phyloP scores from a whole-genome alignment of 2,888 invertebrate genomes.

The Therioaphis trifolii region DNA sequence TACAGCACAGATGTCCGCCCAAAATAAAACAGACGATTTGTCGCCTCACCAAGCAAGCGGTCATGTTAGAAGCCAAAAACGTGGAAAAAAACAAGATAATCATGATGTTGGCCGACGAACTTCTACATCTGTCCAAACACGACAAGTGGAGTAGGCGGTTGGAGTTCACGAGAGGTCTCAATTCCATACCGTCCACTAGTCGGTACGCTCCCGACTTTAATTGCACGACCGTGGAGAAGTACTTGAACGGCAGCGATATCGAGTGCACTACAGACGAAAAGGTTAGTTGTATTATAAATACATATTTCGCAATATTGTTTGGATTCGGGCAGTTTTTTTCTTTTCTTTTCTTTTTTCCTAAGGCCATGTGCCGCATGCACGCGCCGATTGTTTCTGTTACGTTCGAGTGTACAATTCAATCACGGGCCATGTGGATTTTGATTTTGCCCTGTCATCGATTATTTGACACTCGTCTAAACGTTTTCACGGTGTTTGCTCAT shows the following conservation, averaged over 20 bases:
- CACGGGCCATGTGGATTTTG: not conserved
- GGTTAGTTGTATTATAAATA: slow-evolving; percentile 5
- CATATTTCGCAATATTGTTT: not conserved
- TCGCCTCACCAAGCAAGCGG: slow-evolving; percentile 45
- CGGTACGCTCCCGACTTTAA: slow-evolving; percentile 65
- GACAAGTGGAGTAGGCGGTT: slow-evolving; percentile 62
- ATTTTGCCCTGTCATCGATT: not conserved
- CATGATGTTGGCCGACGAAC: slow-evolving; percentile 65
- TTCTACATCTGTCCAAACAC: slow-evolving; percentile 63
- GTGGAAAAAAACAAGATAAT: slow-evolving; percentile 65
- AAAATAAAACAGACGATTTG: slow-evolving; percentile 31
- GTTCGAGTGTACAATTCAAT: too few species aligned
- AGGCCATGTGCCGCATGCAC: not conserved
- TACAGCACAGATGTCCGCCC: not conserved
- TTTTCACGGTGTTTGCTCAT: not conserved
- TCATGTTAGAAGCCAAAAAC: slow-evolving; percentile 60
- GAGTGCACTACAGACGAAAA: slow-evolving; percentile 48
- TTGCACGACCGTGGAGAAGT: slow-evolving; percentile 64
- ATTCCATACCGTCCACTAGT: slow-evolving; percentile 52
- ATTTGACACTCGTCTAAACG: not conserved
- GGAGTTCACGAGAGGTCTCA: slow-evolving; percentile 55
- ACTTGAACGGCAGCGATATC: slow-evolving; percentile 62
- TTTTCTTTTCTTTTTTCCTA: too few species aligned
- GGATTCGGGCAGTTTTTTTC: not conserved
- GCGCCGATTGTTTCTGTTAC: too few species aligned